Conservation (phyloP, 2,797 vertebrate genomes). For the Stomatorhinus walkeri region DNA sequence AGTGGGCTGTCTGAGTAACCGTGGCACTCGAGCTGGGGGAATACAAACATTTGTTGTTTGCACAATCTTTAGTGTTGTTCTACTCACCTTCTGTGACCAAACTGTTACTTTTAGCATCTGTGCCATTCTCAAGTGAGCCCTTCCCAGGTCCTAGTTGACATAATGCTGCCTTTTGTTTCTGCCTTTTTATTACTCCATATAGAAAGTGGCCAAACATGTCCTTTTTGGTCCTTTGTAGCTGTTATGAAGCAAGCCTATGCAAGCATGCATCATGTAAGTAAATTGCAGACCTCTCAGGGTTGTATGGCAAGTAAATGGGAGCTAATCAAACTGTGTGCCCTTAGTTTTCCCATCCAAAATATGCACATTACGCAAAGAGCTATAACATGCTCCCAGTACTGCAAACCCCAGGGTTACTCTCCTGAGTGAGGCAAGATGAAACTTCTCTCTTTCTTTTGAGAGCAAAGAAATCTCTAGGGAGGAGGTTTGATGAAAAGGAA, state of each 20-base stretch:
- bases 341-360: not conserved
- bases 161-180: not conserved
- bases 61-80: not conserved
- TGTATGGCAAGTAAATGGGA: not conserved
- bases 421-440: not conserved
- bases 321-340: not conserved
- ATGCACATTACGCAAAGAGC: not conserved
- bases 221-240: not conserved
- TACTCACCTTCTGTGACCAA: not conserved
- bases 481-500: slow-evolving; percentile 39
- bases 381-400: not conserved
- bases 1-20: not conserved
- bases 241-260: not conserved
- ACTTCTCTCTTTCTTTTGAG: not conserved
- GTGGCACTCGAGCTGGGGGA: not conserved
- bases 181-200: not conserved
- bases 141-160: not conserved
- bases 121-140: not conserved
- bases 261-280: not conserved
- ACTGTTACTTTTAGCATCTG: not conserved
- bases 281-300: not conserved
- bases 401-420: not conserved
- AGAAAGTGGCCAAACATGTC: not conserved
- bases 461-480: slow-evolving; percentile 43
- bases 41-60: not conserved